These are phyloP conservation scores for Cnemophilus loriae DNA, from an alignment of 2,113 vertebrate species.

Conservation along the genomic window DNA sequence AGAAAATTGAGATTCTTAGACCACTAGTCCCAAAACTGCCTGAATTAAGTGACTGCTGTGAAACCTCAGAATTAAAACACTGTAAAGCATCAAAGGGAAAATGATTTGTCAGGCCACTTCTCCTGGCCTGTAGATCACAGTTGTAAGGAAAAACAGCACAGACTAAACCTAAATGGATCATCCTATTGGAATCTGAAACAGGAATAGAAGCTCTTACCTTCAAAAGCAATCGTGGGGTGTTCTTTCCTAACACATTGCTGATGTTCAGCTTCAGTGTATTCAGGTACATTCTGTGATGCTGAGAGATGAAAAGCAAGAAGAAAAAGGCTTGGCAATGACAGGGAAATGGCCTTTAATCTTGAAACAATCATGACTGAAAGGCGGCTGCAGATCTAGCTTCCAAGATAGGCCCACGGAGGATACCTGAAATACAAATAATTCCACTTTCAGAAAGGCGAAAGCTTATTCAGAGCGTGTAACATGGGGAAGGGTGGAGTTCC, in stretches of 20 bases:
- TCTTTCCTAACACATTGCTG: constrained; percentile 83
- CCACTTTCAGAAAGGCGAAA: neutral
- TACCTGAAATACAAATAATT: constrained; percentile 76
- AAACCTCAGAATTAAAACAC: constrained; percentile 1
- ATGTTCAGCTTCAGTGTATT: constrained; percentile 63
- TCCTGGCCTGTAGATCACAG: neutral
- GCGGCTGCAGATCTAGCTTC: constrained; percentile 78
- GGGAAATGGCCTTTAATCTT: constrained; percentile 74
- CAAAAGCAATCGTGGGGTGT: constrained; percentile 88
- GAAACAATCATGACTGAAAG: constrained; percentile 84
- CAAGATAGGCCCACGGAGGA: constrained; percentile 71
- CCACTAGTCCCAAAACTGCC: neutral
- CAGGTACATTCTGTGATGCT: constrained; percentile 71
- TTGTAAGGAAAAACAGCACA: neutral
- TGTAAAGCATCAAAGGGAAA: neutral
- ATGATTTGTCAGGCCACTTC: neutral
- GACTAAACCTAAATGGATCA: neutral
- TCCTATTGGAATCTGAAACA: neutral
- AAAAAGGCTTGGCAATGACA: constrained; percentile 78
- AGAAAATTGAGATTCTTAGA: neutral
- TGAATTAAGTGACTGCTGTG: neutral
- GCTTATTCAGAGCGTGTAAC: neutral
- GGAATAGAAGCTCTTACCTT: constrained; percentile 79
- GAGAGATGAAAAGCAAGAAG: constrained; percentile 74
- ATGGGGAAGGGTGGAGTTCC: neutral